Conservation (phyloP, 2,113 vertebrate species). For the Fregata magnificens region DNA sequence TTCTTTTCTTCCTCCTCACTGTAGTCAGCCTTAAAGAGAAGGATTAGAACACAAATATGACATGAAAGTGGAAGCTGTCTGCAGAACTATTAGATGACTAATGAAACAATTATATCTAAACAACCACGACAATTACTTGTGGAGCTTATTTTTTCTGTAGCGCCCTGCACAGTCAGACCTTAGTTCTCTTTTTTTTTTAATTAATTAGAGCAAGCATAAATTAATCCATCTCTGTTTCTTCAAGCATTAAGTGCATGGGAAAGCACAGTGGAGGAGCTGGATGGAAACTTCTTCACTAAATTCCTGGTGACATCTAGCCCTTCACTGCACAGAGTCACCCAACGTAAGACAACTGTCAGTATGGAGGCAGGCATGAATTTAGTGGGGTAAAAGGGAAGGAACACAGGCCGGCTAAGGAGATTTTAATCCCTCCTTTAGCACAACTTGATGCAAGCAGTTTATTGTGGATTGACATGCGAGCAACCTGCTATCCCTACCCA, state of each 20-base stretch:
- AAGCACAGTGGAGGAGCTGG: neutral
- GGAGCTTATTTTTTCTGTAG: slow-evolving; percentile 37
- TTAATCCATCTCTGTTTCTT: slow-evolving; percentile 31
- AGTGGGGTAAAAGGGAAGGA: neutral
- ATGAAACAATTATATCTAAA: slow-evolving; percentile 68
- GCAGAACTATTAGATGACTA: slow-evolving; percentile 64
- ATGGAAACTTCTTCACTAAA: neutral
- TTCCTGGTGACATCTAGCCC: neutral
- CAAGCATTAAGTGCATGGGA: rapidly evolving
- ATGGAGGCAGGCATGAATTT: neutral
- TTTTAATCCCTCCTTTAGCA: neutral
- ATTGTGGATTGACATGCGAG: rapidly evolving
- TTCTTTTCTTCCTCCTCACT: neutral
- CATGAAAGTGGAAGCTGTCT: slow-evolving; percentile 61
- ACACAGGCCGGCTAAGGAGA: no score
- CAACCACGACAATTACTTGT: slow-evolving; percentile 39
- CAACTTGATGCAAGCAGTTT: neutral
- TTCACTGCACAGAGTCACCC: neutral
- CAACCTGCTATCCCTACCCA: neutral
- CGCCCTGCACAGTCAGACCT: neutral
- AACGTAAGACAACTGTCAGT: rapidly evolving
- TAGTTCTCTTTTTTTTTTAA: neutral
- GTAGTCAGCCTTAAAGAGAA: slow-evolving; percentile 16
- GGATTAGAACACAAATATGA: slow-evolving; percentile 16
- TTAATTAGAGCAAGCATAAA: slow-evolving; percentile 60